Conservation (phyloP, 1,140 invertebrate genomes). For the Melipona quadrifasciata region DNA sequence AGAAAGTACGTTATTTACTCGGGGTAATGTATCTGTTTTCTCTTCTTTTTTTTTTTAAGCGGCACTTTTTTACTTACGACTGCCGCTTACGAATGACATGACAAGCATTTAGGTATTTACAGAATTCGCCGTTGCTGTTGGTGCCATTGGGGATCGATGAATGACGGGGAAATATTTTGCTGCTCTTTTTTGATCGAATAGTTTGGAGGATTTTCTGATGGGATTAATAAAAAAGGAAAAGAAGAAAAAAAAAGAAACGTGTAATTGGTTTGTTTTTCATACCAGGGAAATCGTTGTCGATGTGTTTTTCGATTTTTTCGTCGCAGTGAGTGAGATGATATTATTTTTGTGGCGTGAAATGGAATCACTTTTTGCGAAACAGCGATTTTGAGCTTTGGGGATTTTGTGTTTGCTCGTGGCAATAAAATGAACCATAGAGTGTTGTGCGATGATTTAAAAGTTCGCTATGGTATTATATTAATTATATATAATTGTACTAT, state of each 20-base stretch:
- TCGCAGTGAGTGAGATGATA: too few relatives aligned
- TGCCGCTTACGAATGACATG: neutral
- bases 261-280: too few relatives aligned
- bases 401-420: neutral
- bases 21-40: neutral
- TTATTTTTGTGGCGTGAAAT: too few relatives aligned
- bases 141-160: neutral
- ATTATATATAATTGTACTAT: too few relatives aligned
- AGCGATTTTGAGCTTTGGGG: neutral
- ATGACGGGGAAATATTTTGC: neutral
- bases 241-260: too few relatives aligned
- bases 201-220: neutral
- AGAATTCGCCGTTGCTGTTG: neutral
- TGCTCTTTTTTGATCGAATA: too few relatives aligned
- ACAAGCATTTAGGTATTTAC: neutral
- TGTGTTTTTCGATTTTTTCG: neutral
- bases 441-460: too few relatives aligned
- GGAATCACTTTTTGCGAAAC: too few relatives aligned
- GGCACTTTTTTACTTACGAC: slow-evolving; percentile 4
- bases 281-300: too few relatives aligned
- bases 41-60: neutral
- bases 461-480: too few relatives aligned
- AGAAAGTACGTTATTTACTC: slow-evolving; percentile 1
- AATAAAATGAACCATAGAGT: neutral
- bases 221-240: too few relatives aligned